Conservation (phyloP, 1,140 invertebrate species). For the Notospermus geniculatus region DNA sequence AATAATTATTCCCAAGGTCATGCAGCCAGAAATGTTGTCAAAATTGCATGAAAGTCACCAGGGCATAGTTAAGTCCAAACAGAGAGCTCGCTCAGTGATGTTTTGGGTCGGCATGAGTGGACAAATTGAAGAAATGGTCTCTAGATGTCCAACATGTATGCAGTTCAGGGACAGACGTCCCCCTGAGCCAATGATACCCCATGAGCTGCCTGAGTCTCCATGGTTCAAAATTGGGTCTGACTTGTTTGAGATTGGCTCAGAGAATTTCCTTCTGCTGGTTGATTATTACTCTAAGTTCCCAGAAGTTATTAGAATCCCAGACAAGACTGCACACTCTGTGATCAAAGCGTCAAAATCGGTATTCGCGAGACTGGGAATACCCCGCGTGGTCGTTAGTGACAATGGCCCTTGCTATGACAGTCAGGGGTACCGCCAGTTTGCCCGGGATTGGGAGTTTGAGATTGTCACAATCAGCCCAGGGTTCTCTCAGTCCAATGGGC, state of each 20-base stretch:
- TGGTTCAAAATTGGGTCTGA: constrained; percentile 21
- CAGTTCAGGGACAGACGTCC: too few species aligned
- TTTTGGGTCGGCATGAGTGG: not conserved
- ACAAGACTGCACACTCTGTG: not conserved
- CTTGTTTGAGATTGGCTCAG: constrained; percentile 12
- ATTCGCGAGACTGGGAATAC: constrained; percentile 26
- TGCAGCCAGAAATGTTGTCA: not conserved
- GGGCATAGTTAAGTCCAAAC: not conserved
- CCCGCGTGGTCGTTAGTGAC: constrained; percentile 32
- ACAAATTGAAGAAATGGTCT: not conserved
- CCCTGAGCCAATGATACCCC: not conserved
- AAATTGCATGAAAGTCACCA: not conserved
- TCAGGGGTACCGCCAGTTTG: constrained; percentile 50
- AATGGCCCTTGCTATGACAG: constrained; percentile 51
- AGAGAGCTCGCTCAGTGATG: not conserved
- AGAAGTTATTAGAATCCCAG: too few species aligned
- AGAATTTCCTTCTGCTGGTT: constrained; percentile 16
- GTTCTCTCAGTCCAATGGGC: constrained; percentile 26
- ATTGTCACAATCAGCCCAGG: constrained; percentile 44
- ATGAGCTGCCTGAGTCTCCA: constrained; percentile 7
- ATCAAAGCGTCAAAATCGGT: constrained; percentile 17
- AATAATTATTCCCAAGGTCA: not conserved
- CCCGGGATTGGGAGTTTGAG: constrained; percentile 47
- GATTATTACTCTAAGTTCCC: too few species aligned
- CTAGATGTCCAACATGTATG: not conserved